Conservation (phyloP, 1,140 invertebrate species). For the Drosophila leontia region DNA sequence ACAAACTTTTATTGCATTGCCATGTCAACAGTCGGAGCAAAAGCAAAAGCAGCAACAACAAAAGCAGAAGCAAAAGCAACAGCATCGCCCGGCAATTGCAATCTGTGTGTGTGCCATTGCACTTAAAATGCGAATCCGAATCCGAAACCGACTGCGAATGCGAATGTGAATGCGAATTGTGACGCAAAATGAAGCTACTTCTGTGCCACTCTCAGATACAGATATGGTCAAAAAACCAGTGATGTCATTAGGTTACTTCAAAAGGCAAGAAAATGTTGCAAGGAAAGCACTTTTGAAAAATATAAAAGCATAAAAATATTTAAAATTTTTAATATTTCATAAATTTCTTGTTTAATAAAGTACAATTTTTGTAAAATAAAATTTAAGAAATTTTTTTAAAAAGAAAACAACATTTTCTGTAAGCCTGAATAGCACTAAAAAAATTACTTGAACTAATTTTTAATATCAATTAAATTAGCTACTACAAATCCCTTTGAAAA, state of each 20-base stretch:
- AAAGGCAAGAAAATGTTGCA: background rate
- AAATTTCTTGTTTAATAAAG: background rate
- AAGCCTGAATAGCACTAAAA: background rate
- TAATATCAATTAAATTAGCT: background rate
- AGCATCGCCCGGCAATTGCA: conserved; percentile 52
- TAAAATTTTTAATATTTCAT: background rate
- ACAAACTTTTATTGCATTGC: conserved; percentile 82
- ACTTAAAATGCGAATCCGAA: conserved; percentile 75
- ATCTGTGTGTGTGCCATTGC: conserved; percentile 68
- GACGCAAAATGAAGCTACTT: conserved; percentile 82
- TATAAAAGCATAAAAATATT: background rate
- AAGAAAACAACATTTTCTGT: background rate
- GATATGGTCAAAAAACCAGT: conserved; percentile 9
- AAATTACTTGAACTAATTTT: background rate
- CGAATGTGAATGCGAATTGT: conserved; percentile 74
- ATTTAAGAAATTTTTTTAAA: background rate
- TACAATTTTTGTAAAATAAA: background rate
- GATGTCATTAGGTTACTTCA: background rate
- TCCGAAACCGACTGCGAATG: conserved; percentile 52
- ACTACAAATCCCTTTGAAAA: background rate
- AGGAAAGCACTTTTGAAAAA: background rate
- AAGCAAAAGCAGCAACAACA: conserved; percentile 19
- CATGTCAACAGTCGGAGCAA: conserved; percentile 71
- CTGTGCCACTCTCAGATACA: conserved; percentile 59
- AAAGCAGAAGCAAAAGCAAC: conserved; percentile 17